Conservation (phyloP, 2,888 invertebrate genomes). For the Caenorhabditis zanzibari region DNA sequence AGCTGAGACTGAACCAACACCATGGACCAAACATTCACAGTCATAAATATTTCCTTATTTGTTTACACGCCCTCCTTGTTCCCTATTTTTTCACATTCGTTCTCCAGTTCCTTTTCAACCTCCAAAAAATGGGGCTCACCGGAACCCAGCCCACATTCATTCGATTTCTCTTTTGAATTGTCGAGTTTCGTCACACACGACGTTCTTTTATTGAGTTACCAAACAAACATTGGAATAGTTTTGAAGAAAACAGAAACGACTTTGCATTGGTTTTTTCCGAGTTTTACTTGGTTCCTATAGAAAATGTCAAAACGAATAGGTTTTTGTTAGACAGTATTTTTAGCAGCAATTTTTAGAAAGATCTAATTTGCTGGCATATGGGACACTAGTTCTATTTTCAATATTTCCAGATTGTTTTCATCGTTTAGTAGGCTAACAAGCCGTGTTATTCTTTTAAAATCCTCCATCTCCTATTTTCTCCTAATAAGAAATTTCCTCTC, state of each 20-base stretch:
- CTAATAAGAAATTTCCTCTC: background rate
- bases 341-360: no score
- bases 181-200: slow-evolving; percentile 1
- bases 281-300: background rate
- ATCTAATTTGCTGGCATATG: no score
- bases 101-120: background rate
- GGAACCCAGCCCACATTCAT: slow-evolving; percentile 20
- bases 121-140: background rate
- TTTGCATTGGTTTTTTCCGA: background rate
- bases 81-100: background rate
- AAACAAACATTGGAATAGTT: slow-evolving; percentile 4
- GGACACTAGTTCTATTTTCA: no score
- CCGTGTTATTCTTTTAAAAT: no score
- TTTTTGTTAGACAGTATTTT: no score
- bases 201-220: slow-evolving; percentile 32
- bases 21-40: no score
- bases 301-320: no score
- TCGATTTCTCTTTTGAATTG: slow-evolving; percentile 2
- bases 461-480: no score
- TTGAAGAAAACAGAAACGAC: background rate
- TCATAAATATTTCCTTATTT: slow-evolving; percentile 42
- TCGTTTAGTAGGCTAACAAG: background rate
- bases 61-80: slow-evolving; percentile 18
- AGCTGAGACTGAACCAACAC: no score
- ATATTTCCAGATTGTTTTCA: no score